Base-by-base conservation (phyloP, 2,888 invertebrate genomes). In the Drosophila kanekoi region DNA sequence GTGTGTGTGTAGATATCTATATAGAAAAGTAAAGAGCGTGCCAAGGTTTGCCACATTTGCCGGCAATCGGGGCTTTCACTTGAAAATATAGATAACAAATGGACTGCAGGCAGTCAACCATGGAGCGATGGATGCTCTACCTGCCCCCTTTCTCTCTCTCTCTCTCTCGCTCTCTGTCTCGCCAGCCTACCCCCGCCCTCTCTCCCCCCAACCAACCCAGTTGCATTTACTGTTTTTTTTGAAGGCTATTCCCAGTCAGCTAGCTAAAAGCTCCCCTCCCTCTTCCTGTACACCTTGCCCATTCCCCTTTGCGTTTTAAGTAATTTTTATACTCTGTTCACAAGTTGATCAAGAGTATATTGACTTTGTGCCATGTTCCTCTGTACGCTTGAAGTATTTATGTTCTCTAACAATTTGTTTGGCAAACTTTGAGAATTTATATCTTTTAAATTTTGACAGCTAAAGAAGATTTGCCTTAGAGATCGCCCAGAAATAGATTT, bases 1-100 rank as follows among this genome's bases (percentile, higher is more conserved):
- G 1, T 16, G 1, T 48, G 1, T 37, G 4, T 20, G 14, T 38
- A 2, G 8, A n/a, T 18, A 13, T 18, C 51, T 28, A 23, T 37
- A 51, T 9, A 13, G 18, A 52, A 6, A 60, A 53, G 16, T 23
- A 54, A 64, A 73, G 79, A 74, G 77, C 75, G 66, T 73, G 78
- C 56, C 69, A 74, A 60, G 60, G 53, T 33, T 8, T 28, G 28
- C 28, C 28, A 8, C 28, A 8, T 43, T 67, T 40, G 14, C 47
- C 32, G 40, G 11, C 49, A 47, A 44, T 14, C 20, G 43, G 60
- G 59, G 74, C 75, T 76, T 76, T 76, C 75, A 78, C 75, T 64
- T 14, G 13, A 40, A 62, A 38, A 33, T 20, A 53, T 52, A 58
- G 38, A 67, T 52, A 77, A 67, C 58, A 54, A 58, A 67, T 57